These are phyloP conservation scores for Ianthella basta DNA, from an alignment of 37 sponge, comb jelly and placozoan genomes.

Conservation along the genomic window DNA sequence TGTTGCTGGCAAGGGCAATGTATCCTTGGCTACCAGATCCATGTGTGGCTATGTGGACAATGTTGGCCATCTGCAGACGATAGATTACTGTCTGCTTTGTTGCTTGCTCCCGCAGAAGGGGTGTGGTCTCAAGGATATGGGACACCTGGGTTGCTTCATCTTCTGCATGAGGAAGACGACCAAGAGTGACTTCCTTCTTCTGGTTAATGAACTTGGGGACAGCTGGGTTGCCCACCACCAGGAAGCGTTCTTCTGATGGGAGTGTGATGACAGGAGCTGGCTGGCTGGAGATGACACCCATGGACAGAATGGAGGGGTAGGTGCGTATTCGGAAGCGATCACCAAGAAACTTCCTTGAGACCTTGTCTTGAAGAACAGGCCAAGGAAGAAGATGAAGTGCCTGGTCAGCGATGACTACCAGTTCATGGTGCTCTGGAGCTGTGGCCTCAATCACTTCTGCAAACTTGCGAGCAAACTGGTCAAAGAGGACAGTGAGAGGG, in stretches of 20 bases:
- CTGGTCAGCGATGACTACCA: slow-evolving; percentile 64
- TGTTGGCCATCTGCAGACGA: slow-evolving; percentile 4
- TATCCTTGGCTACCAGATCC: neutral
- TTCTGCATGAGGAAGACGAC: slow-evolving; percentile 26
- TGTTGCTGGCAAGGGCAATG: slow-evolving; percentile 8
- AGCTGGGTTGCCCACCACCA: slow-evolving; percentile 23
- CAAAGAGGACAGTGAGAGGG: slow-evolving; percentile 57
- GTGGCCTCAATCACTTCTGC: slow-evolving; percentile 25
- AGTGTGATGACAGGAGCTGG: neutral
- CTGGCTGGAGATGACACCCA: slow-evolving; percentile 50
- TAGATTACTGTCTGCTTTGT: slow-evolving; percentile 21
- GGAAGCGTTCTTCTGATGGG: slow-evolving; percentile 15
- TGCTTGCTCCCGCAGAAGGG: slow-evolving; percentile 26
- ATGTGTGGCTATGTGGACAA: slow-evolving; percentile 36
- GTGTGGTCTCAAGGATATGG: slow-evolving; percentile 28
- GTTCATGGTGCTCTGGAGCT: neutral
- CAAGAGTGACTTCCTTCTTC: neutral
- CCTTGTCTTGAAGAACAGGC: slow-evolving; percentile 31
- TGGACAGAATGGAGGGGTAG: slow-evolving; percentile 61
- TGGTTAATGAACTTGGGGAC: slow-evolving; percentile 8
- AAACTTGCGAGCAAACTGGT: slow-evolving; percentile 43
- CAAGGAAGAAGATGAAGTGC: slow-evolving; percentile 66
- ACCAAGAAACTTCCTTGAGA: slow-evolving; percentile 49
- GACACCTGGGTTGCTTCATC: slow-evolving; percentile 27
- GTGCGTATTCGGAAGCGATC: slow-evolving; percentile 47